Evolutionary conservation across 1,140 invertebrate genomes (phyloP), one percentile per base, ranked within the genome.

Genomic region (Pissodes strobi): DNA sequence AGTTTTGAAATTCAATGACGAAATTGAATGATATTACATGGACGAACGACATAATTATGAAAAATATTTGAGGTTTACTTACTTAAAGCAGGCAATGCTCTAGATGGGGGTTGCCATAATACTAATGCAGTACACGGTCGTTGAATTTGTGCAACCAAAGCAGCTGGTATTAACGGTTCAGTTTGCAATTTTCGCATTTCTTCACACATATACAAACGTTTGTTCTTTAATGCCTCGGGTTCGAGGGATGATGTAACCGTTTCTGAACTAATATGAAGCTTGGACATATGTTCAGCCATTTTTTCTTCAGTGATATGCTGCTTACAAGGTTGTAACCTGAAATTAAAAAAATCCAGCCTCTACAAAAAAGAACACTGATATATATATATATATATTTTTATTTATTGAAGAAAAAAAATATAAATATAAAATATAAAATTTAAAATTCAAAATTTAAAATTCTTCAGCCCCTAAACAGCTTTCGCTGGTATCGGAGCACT

Each of bases 221-320:
- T 67, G 46, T 72, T 67, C 49, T 69, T 69, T 13, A 63, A 60
- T 6, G 58, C 45, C 2, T 70, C 70, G 22, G 67, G 68, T 69
- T 79, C 77, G 19, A 67, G 64, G 10, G 61, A 59, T n/a, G 64
- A 66, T 12, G 53, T 30, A 17, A 67, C 66, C 6, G 74, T 74
- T 71, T 78, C 78, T 2, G 76, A 69, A 73, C 82, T 84, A 62
- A 92, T 90, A 68, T 90, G 88, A 18, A 92, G 76, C 25, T 85
- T 83, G 67, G 82, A 86, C 62, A 92, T 84, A 72, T 90, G 88
- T 34, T 87, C 88, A 13, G 89, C 85, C 85, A 92, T 90, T 77
- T 88, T 89, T 74, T 91, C 89, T 76, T 91, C 89, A 0, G 88
- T 90, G 64, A 91, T 90, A n/a, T 87, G 81, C 69, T 89, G 88